phyloP scores from a whole-genome alignment of 1,140 invertebrate genomes.

The Drosophila funebris region DNA sequence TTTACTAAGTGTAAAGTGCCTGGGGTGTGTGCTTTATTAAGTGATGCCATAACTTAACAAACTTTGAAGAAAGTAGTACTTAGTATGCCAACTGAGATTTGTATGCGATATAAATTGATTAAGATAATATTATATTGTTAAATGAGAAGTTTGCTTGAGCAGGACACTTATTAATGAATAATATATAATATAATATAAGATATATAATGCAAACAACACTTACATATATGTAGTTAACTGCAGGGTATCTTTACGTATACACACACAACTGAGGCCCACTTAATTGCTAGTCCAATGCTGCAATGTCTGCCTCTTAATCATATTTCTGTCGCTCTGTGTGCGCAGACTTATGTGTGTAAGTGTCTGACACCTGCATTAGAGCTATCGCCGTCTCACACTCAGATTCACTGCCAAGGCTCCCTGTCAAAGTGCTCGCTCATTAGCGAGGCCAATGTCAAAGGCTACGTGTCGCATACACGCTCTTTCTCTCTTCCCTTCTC shows the following conservation, averaged over 20 bases:
- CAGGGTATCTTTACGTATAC: background rate
- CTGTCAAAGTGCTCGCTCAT: conserved; percentile 74
- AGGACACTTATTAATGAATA: too few species aligned
- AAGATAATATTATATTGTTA: background rate
- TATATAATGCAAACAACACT: too few species aligned
- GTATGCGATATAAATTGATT: background rate
- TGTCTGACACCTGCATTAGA: conserved; percentile 20
- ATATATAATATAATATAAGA: too few species aligned
- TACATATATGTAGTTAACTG: background rate
- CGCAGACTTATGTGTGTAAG: background rate
- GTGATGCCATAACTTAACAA: background rate
- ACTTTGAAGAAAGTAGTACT: background rate
- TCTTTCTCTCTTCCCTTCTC: background rate
- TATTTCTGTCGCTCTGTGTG: conserved; percentile 14
- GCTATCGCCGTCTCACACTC: background rate
- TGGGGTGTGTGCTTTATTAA: background rate
- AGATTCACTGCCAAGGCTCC: conserved; percentile 66
- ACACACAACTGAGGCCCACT: background rate
- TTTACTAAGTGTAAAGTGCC: conserved; percentile 4
- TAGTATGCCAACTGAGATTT: background rate
- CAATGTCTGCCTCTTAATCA: conserved; percentile 17
- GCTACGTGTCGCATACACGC: conserved; percentile 64
- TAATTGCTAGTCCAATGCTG: background rate
- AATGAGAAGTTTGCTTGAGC: too few species aligned
- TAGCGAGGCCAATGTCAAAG: conserved; percentile 77